Base-by-base conservation (phyloP, 2,113 vertebrate genomes). In the Planiliza haematocheilus region DNA sequence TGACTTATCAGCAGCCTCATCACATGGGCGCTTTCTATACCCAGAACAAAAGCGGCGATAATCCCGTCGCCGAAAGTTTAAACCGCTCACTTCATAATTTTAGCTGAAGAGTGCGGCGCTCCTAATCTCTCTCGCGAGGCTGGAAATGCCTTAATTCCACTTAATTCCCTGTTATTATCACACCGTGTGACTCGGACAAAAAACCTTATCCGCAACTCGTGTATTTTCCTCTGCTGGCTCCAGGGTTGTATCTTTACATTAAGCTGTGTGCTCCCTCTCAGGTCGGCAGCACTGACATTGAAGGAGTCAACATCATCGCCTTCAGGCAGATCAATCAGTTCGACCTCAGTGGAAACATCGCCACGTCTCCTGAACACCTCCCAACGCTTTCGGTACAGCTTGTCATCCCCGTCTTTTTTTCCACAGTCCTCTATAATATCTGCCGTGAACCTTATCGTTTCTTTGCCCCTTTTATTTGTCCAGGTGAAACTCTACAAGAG, bases 241-340 rank as follows among this genome's bases (percentile, higher is more conserved):
- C 11, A 73, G 7, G 18, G 13, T 49, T 37, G n/a, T 30, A 12
- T 64, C 58, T 58, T 46, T 70, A 45, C 43, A 36, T 20, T 95
- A 21, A 71, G 36, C 21, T 56, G 16, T 50, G 41, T 56, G 4
- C 73, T 81, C 16, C 18, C 52, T 75, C 48, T 81, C 82, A 99
- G 98, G 96, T 99, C 24, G 96, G 95, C 61, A 95, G 91, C 76
- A 95, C 79, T 16, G 98, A 99, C 93, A 95, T 99, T 7, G 96
- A 94, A 57, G 95, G 96, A 0, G 87, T 99, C 60, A 98, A 98
- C 89, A 98, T 99, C 75, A 97, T 99, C 39, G 96, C 96, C 0
- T 99, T 99, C 89, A 94, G 97, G 76, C 97, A 98, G 91, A 99
- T 98, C 79, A 98, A 96, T 91, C 97, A 97, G 1, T 99, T 99